Evolutionary conservation across 2,888 invertebrate species (phyloP).

Genomic region (Molanna angustata): DNA sequence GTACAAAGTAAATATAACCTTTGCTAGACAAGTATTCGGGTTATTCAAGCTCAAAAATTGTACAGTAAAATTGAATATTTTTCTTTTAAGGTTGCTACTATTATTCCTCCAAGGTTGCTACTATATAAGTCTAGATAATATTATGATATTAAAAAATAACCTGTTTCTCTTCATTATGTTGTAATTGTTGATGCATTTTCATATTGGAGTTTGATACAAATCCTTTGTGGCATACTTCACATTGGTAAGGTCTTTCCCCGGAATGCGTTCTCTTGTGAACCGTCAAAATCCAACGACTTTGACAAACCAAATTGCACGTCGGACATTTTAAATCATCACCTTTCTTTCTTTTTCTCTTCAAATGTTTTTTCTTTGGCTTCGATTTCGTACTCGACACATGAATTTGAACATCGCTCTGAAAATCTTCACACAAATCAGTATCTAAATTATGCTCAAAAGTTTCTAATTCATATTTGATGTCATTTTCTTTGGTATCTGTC

Average conservation of each 20-base stretch:
- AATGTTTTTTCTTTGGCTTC: neutral
- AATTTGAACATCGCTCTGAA: neutral
- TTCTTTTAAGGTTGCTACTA: no score
- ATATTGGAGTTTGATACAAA: constrained; percentile 29
- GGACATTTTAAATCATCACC: constrained; percentile 16
- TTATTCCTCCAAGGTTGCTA: no score
- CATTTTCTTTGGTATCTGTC: no score
- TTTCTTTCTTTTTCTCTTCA: constrained; percentile 7
- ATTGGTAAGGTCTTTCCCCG: constrained; percentile 27
- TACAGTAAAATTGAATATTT: no score
- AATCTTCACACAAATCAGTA: neutral
- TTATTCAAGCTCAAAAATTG: no score
- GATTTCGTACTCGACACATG: neutral
- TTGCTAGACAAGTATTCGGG: no score
- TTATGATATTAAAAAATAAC: no score
- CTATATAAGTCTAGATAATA: no score
- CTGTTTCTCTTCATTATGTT: constrained; percentile 26
- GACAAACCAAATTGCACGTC: constrained; percentile 23
- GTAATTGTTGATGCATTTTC: constrained; percentile 24
- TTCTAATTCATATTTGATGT: neutral
- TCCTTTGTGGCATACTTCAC: constrained; percentile 28
- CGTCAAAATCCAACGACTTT: constrained; percentile 21
- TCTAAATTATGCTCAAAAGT: neutral
- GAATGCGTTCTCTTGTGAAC: constrained; percentile 27
- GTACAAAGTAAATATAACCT: no score